phyloP scores from a whole-genome alignment of 2,113 vertebrate genomes.

The Microtus montanus region DNA sequence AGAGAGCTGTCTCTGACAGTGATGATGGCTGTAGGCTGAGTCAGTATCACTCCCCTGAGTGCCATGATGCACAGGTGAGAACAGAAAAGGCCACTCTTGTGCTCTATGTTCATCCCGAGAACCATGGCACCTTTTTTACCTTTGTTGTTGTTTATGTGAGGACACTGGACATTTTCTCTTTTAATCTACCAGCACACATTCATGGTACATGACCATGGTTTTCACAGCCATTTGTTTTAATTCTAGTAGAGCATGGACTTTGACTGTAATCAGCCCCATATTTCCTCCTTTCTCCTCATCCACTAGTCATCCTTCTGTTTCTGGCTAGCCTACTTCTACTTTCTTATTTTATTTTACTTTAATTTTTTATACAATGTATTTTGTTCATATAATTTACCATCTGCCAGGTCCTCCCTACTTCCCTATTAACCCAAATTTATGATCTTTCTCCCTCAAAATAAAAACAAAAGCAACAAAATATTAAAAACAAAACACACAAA shows the following conservation, averaged over 20 bases:
- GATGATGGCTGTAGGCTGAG: not conserved
- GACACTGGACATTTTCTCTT: not conserved
- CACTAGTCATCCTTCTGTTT: not conserved
- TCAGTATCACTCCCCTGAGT: not conserved
- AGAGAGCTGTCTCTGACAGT: not conserved
- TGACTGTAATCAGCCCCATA: not conserved
- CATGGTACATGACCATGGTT: not conserved
- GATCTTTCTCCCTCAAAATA: not conserved
- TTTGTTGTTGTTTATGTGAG: not conserved
- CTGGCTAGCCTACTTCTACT: not conserved
- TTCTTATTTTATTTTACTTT: not conserved
- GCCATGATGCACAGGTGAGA: not conserved
- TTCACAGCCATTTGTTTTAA: not conserved
- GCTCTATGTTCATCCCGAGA: not conserved
- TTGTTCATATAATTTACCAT: not conserved
- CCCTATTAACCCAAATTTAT: not conserved
- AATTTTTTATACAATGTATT: not conserved
- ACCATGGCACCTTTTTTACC: not conserved
- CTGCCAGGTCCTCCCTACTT: not conserved
- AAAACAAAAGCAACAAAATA: not conserved
- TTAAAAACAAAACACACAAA: not conserved
- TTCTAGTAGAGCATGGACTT: not conserved
- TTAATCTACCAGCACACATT: not conserved
- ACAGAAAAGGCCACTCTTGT: not conserved
- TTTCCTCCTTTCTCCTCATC: not conserved